Evolutionary conservation across 2,888 invertebrate genomes (phyloP), one percentile per base, ranked within the genome.

Genomic region (Tiliacea aurago): DNA sequence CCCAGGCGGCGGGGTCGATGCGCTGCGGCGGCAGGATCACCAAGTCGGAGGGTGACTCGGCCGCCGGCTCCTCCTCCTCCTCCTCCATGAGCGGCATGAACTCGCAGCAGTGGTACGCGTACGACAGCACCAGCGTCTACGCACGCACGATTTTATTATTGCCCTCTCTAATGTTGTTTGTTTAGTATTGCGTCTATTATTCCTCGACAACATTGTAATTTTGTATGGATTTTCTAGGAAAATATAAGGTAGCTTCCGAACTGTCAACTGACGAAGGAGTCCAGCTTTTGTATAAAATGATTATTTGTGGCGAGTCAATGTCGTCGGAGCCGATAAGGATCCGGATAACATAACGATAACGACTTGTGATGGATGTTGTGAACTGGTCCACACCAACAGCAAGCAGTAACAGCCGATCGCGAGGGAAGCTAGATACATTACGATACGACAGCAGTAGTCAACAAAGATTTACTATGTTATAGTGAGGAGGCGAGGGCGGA

Each of bases 41-140:
- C 86, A 94, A 90, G 92, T 95, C 95, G 72, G 92, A 93, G 85
- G 94, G 91, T 53, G 82, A 97, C 95, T 88, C 92, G 47, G 69
- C 87, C 80, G 97, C 91, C 91, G 97, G 98, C 97, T 45, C 97
- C 96, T 55, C 86, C 33, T 94, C 96, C n/a, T n/a, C 84, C 65
- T 96, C 97, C 70, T 97, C 97, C 86, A 97, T 97, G 86, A 97
- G 94, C 62, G 98, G 97, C 89, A 98, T 93, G 95, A 98, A 99
- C 81, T 98, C 98, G 95, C 99, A 99, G 95, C 99, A 99, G 93
- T 99, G 99, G 95, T 99, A 99, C 84, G 99, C 99, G 94, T 99
- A 99, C 1, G 99, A 98, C 55, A 99, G 95, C 56, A 98, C 97
- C 90, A 99, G 96, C 18, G 98, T 98, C 95, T 98, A 94, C 45